Evolutionary conservation across 1,140 invertebrate species (phyloP), one percentile per base, ranked within the genome.

Genomic region (Lasioglossum baleicum): DNA sequence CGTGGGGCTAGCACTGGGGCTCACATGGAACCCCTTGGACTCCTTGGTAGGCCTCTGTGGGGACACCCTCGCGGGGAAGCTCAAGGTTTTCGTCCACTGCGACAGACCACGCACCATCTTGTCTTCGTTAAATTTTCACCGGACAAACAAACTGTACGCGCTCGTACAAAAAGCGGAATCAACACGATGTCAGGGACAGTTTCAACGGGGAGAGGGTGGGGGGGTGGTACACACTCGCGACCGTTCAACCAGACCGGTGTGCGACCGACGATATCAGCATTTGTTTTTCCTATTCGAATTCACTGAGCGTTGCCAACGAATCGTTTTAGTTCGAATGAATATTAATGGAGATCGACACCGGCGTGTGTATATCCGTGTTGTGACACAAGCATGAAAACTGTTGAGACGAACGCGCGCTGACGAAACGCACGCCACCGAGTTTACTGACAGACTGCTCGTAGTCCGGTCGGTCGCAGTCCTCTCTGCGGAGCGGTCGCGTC

Each of bases 1-100:
- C 15, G 93, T 94, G 15, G 92, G 92, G 75, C 93, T 94, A 20
- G 92, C 90, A 66, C 91, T 92, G 8, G 91, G 91, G 66, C 90
- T 92, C 51, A 90, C 90, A 84, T 92, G 88, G 71, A 88, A 92
- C 61, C 78, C 75, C 68, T 93, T 93, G 11, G 87, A 80, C 91
- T 96, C 95, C 93, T 96, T 96, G 35, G 95, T 95, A 58, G 95
- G 95, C 85, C 96, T 95, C 90, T 96, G 96, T 1, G 96, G 96
- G 70, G 96, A 96, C 85, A 97, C 94, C 90, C 96, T 94, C 86
- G 96, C 95, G 78, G 96, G 96, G 91, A 97, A 97, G 94, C 96
- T 97, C 89, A 97, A 93, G 83, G 96, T 97, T 94, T 97, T 97
- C 87, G 96, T 97, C 96, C 96, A 97, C 94, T 97, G 96, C 66